These are phyloP conservation scores for Gnathonemus echidnorhynchus DNA, from an alignment of 2,113 vertebrate species.

Conservation along the genomic window DNA sequence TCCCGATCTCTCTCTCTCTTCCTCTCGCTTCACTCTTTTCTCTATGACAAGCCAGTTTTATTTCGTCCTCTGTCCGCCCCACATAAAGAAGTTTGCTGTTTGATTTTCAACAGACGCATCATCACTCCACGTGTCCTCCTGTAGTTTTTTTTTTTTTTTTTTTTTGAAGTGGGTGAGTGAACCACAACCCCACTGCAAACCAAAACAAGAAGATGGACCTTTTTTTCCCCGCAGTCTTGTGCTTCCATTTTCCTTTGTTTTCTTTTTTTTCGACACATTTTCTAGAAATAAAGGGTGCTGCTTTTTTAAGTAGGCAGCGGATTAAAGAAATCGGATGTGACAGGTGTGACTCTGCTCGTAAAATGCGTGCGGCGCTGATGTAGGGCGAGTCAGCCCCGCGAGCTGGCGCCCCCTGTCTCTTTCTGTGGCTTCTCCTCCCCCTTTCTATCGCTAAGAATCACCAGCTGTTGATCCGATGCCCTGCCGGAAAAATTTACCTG, in stretches of 20 bases:
- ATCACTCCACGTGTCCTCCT: neutral
- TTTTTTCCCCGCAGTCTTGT: slow-evolving; percentile 18
- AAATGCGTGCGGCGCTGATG: slow-evolving; percentile 57
- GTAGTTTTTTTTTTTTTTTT: neutral
- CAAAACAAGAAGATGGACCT: slow-evolving; percentile 31
- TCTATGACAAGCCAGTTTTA: slow-evolving; percentile 13
- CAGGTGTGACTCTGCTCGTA: slow-evolving; percentile 71
- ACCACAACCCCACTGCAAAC: slow-evolving; percentile 47
- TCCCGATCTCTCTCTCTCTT: slow-evolving; percentile 9
- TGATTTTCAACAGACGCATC: neutral
- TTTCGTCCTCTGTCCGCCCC: slow-evolving; percentile 8
- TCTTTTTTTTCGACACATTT: slow-evolving; percentile 56
- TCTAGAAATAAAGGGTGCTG: slow-evolving; percentile 53
- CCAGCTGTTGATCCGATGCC: neutral
- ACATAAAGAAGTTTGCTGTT: slow-evolving; percentile 13
- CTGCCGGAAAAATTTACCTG: neutral
- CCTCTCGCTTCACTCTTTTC: slow-evolving; percentile 8
- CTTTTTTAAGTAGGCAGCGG: slow-evolving; percentile 66
- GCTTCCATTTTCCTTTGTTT: slow-evolving; percentile 50
- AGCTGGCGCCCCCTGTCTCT: slow-evolving; percentile 21
- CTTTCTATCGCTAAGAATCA: neutral
- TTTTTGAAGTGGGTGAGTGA: neutral
- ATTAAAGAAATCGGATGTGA: slow-evolving; percentile 75
- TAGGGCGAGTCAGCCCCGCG: slow-evolving; percentile 35
- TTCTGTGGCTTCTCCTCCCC: slow-evolving; percentile 19